Evolutionary conservation across 2,113 vertebrate species (phyloP).

Genomic region (Paradoxurus hermaphroditus): DNA sequence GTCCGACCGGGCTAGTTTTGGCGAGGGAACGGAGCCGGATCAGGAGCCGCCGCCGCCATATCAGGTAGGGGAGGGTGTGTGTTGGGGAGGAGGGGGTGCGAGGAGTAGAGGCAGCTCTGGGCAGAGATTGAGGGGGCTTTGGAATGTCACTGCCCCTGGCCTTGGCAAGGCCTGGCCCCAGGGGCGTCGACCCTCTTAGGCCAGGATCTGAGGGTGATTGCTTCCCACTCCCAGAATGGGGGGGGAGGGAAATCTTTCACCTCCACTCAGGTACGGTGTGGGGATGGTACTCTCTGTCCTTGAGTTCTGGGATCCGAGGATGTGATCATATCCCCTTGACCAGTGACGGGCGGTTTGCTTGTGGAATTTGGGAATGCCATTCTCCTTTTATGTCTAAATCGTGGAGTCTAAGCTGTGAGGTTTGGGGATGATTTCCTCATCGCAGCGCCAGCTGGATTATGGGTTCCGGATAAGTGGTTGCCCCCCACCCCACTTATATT

Average conservation of each 20-base stretch:
- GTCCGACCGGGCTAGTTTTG: constrained; percentile 95
- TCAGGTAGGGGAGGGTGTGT: constrained; percentile 86
- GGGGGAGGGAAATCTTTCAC: neutral
- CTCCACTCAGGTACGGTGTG: neutral
- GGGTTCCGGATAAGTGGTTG: constrained; percentile 11
- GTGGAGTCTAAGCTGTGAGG: neutral
- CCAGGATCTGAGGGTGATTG: neutral
- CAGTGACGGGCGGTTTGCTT: neutral
- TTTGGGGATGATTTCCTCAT: neutral
- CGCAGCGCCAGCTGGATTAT: neutral
- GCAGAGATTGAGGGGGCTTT: neutral
- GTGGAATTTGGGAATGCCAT: constrained; percentile 45
- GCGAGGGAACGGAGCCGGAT: constrained; percentile 92
- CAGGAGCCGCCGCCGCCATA: constrained; percentile 97
- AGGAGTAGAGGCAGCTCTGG: neutral
- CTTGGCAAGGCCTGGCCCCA: neutral
- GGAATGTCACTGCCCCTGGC: neutral
- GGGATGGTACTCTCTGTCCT: constrained; percentile 20
- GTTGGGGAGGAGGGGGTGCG: neutral
- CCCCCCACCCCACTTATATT: neutral
- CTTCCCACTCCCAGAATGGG: neutral
- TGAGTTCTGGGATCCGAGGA: constrained; percentile 24
- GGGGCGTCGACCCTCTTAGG: neutral
- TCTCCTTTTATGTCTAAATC: constrained; percentile 41
- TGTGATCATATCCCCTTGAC: neutral